Evolutionary conservation across 2,797 vertebrate genomes (phyloP), one percentile per base, ranked within the genome.

Genomic region (Syndactyla subalaris): DNA sequence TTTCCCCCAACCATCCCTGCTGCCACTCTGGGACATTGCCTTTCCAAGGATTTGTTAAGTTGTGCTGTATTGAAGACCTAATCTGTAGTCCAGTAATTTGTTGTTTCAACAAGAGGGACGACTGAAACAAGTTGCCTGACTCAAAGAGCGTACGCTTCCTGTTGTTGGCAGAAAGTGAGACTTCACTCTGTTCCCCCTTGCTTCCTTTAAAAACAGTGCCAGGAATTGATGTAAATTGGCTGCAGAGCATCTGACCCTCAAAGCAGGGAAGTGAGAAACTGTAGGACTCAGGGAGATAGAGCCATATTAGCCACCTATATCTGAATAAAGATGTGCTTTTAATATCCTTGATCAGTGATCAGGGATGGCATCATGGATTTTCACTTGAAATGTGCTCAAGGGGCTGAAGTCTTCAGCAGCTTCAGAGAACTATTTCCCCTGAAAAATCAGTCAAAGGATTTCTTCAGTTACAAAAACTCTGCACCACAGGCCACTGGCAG

Each of bases 141-240:
- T 93, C 90, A 68, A 67, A 91, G 83, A 90, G 93, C 38, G 1
- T 67, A 67, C 12, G 46, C 96, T 97, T 97, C 96, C 96, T 96
- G 95, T 95, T 95, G 94, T 68, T 95, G 93, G 95, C 94, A 96
- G 96, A 97, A 97, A 97, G 93, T 9, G 96, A 97, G 96, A 96
- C 88, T 96, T 63, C 2, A 1, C 2, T 1, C 89, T 91, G 94
- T 96, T 97, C 91, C 95, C 76, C 91, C 92, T 94, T 48, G 92
- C 90, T 95, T 96, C 95, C 96, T 96, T 96, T 95, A 92, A 95
- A 96, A 93, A 94, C 94, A 96, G 88, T 95, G 96, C 93, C 93
- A 97, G 94, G 95, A 97, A 97, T 95, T 90, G 71, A 94, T 96
- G 94, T 77, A 93, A 95, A 96, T 70, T 68, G 90, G 77, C 85